phyloP scores from a whole-genome alignment of 2,113 vertebrate species.

The Lota lota region DNA sequence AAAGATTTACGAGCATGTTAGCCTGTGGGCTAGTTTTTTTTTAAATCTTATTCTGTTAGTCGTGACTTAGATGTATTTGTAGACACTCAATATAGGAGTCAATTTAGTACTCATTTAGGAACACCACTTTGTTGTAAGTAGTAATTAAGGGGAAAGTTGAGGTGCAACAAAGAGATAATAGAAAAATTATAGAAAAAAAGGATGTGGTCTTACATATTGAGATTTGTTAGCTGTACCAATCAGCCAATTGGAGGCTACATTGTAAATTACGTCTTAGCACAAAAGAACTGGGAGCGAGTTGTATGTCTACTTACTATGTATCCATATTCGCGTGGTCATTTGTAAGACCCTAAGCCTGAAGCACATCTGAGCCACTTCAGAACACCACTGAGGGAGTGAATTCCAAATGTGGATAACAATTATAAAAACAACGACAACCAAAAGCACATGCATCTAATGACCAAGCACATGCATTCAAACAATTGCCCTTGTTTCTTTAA shows the following conservation, averaged over 20 bases:
- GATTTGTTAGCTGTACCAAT: background rate
- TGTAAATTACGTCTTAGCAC: constrained; percentile 40
- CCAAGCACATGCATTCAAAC: constrained; percentile 26
- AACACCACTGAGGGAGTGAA: background rate
- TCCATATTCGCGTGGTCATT: constrained; percentile 19
- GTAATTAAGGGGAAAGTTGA: background rate
- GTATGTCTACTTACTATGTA: constrained; percentile 10
- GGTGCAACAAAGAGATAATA: background rate
- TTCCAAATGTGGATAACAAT: background rate
- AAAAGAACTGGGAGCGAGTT: constrained; percentile 27
- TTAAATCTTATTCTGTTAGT: too few relatives aligned
- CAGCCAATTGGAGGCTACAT: constrained; percentile 3
- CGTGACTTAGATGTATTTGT: too few relatives aligned
- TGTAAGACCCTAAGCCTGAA: constrained; percentile 29
- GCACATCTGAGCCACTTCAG: constrained; percentile 25
- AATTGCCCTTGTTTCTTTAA: constrained; percentile 20
- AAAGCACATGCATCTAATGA: background rate
- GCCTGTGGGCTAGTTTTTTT: too few relatives aligned
- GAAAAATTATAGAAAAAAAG: background rate
- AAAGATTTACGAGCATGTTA: too few relatives aligned
- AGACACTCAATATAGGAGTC: too few relatives aligned
- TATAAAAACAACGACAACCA: background rate
- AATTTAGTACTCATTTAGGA: too few relatives aligned
- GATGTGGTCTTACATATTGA: background rate
- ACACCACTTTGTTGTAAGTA: too few relatives aligned